A percentile compares a stretch with the other conserved stretches of the same genome.
These are phyloP conservation scores for Cryptophagus acutangulus DNA, from an alignment of 2,888 invertebrate species.

Conservation along the genomic window DNA sequence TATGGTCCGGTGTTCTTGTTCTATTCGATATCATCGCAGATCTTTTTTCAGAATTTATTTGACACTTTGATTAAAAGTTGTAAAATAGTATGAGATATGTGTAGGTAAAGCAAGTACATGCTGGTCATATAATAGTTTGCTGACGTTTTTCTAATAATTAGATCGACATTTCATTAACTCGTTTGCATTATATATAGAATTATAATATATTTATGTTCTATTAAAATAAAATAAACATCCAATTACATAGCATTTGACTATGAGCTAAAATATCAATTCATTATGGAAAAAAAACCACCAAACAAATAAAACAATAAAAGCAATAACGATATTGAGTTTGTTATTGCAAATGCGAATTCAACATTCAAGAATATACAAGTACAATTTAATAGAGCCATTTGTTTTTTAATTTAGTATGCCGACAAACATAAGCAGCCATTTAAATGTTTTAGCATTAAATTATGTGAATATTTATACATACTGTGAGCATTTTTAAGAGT, in stretches of 20 bases:
- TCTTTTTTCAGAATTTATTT: too few species aligned
- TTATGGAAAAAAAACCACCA: constrained; percentile 16
- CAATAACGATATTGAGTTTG: constrained; percentile 24
- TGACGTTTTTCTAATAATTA: constrained; percentile 10
- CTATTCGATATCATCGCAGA: too few species aligned
- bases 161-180: neutral
- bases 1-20: too few species aligned
- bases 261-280: constrained; percentile 29
- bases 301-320: constrained; percentile 32
- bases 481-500: constrained; percentile 38
- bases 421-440: constrained; percentile 40
- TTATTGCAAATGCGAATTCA: constrained; percentile 27
- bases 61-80: too few species aligned
- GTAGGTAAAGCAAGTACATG: too few species aligned
- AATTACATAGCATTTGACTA: constrained; percentile 23
- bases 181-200: neutral
- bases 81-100: too few species aligned
- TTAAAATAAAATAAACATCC: constrained; percentile 17
- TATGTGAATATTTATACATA: constrained; percentile 40
- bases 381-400: constrained; percentile 47
- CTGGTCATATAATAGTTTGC: too few species aligned
- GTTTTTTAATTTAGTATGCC: constrained; percentile 45
- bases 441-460: constrained; percentile 40
- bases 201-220: constrained; percentile 9
- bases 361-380: constrained; percentile 37